Evolutionary conservation across 1,140 invertebrate genomes (phyloP).

Genomic region (Heterodera carotae): DNA sequence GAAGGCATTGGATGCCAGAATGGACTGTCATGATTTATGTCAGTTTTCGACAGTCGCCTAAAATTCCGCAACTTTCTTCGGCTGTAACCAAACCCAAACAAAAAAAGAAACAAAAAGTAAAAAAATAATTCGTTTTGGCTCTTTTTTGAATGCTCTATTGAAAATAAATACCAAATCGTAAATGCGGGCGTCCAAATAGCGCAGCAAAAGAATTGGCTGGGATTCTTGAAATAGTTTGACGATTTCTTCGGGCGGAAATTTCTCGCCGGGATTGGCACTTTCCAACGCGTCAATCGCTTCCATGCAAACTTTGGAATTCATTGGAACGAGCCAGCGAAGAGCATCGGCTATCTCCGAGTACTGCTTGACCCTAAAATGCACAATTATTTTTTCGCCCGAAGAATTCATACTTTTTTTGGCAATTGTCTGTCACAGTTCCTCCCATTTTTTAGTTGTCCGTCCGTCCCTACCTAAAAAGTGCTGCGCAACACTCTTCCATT

Average conservation of each 20-base stretch:
- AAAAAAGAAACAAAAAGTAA: no score
- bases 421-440: background rate
- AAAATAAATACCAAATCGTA: background rate
- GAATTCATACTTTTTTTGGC: background rate
- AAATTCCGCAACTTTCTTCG: no score
- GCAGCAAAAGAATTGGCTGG: constrained; percentile 7
- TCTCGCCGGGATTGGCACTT: background rate
- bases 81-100: no score
- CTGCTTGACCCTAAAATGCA: constrained; percentile 11
- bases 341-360: background rate
- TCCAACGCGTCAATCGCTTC: constrained; percentile 23
- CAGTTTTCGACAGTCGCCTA: no score
- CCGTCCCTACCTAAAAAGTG: constrained; percentile 6
- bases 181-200: constrained; percentile 21
- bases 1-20: no score
- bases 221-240: constrained; percentile 18
- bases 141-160: no score
- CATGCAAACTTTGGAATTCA: constrained; percentile 19
- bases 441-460: background rate
- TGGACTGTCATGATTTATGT: no score
- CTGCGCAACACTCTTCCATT: constrained; percentile 10
- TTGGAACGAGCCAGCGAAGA: constrained; percentile 7
- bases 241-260: background rate
- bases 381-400: no score
- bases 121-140: no score